Conservation (phyloP, 2,113 vertebrate species). For the Toxostoma redivivum region DNA sequence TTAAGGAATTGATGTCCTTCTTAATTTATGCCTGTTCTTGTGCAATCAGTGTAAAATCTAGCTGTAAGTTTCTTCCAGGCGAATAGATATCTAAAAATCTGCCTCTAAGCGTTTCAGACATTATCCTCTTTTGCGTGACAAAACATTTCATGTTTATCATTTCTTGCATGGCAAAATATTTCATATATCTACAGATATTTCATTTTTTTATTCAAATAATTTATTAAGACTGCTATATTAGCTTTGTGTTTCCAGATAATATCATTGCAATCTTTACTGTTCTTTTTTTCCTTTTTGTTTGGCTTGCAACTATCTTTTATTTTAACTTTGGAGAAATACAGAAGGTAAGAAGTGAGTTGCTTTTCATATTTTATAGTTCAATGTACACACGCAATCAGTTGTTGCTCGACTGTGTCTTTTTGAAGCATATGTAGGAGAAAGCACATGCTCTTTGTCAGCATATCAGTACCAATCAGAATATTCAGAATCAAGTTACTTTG, state of each 20-base stretch:
- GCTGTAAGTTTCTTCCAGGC: not conserved
- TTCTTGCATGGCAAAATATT: not conserved
- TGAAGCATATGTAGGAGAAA: not conserved
- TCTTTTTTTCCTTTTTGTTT: slow-evolving; percentile 2
- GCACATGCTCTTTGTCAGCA: not conserved
- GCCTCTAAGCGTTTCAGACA: not conserved
- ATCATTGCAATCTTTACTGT: not conserved
- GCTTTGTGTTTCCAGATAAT: not conserved
- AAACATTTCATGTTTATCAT: not conserved
- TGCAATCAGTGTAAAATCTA: not conserved
- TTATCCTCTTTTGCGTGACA: not conserved
- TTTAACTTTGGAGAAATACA: slow-evolving; percentile 28
- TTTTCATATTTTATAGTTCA: not conserved
- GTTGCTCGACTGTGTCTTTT: not conserved
- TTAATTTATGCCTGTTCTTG: not conserved
- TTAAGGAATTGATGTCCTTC: not conserved
- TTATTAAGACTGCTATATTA: not conserved
- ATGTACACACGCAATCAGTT: not conserved
- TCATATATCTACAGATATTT: not conserved
- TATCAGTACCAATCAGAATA: not conserved
- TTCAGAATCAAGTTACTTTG: not conserved
- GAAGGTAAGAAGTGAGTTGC: slow-evolving; percentile 25
- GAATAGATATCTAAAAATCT: not conserved
- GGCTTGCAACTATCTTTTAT: not conserved
- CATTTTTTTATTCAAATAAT: not conserved